Conservation (phyloP, 2,113 vertebrate genomes). For the Vicugna pacos region DNA sequence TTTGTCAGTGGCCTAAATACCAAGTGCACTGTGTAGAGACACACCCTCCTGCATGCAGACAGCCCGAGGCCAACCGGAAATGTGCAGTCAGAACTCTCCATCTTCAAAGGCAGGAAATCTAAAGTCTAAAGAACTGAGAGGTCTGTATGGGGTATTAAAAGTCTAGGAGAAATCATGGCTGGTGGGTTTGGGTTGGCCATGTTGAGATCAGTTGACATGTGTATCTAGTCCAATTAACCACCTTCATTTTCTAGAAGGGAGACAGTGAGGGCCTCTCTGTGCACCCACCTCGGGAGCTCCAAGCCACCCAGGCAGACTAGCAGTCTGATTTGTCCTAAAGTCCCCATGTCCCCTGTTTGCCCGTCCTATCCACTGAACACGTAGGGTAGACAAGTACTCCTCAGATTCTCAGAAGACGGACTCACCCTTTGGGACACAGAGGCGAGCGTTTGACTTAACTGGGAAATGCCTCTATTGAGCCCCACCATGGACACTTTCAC, state of each 20-base stretch:
- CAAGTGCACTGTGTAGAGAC: background rate
- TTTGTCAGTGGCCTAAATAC: conserved; percentile 43
- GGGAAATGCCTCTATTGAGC: background rate
- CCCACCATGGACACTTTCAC: background rate
- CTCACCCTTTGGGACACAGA: background rate
- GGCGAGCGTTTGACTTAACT: background rate
- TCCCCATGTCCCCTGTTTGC: background rate
- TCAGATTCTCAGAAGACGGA: background rate
- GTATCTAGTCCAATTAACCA: background rate
- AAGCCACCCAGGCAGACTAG: background rate
- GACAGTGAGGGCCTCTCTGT: background rate
- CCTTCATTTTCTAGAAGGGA: background rate
- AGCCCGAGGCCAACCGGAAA: background rate
- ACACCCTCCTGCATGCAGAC: background rate
- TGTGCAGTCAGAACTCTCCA: background rate
- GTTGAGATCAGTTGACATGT: background rate
- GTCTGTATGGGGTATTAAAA: background rate
- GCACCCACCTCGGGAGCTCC: background rate
- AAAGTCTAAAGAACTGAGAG: background rate
- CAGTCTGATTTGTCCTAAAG: background rate
- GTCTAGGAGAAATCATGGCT: background rate
- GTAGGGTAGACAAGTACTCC: background rate
- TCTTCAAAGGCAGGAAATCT: background rate
- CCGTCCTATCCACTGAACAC: background rate
- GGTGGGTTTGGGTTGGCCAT: background rate